A percentile compares a stretch with the other conserved stretches of the same genome.
These are phyloP conservation scores for Galerucella pusilla DNA, from an alignment of 2,888 invertebrate genomes.

Conservation along the genomic window DNA sequence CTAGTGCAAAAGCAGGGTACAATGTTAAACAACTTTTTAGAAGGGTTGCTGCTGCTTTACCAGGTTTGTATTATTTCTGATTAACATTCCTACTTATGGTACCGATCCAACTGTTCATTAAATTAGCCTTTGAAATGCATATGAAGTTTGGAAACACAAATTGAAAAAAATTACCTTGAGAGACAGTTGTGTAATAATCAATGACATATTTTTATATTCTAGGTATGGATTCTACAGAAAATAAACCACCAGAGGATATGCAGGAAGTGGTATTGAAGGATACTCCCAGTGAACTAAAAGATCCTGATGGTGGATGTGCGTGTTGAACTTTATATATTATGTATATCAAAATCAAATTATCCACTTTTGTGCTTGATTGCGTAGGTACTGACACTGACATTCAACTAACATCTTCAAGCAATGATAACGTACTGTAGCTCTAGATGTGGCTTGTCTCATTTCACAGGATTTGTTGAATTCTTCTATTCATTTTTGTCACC, in stretches of 20 bases:
- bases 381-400: slow-evolving; percentile 38
- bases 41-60: slow-evolving; percentile 97
- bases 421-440: slow-evolving; percentile 36
- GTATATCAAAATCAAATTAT: slow-evolving; percentile 30
- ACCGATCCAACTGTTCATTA: not conserved
- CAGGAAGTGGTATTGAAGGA: slow-evolving; percentile 98
- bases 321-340: slow-evolving; percentile 69
- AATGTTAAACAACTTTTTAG: slow-evolving; percentile 99
- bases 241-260: slow-evolving; percentile 97
- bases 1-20: slow-evolving; percentile 99
- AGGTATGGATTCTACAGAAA: slow-evolving; percentile 98
- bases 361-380: slow-evolving; percentile 43
- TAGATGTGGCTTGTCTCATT: slow-evolving; percentile 22
- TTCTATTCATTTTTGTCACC: not conserved
- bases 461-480: slow-evolving; percentile 10
- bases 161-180: too few species aligned
- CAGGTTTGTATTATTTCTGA: slow-evolving; percentile 79
- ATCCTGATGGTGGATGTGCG: slow-evolving; percentile 93
- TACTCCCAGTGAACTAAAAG: slow-evolving; percentile 93
- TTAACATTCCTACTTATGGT: not conserved
- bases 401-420: slow-evolving; percentile 22
- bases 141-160: too few species aligned
- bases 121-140: too few species aligned
- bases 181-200: not conserved
- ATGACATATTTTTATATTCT: not conserved